Conservation (phyloP, 2,797 vertebrate genomes). For the Etheostoma nigrum region DNA sequence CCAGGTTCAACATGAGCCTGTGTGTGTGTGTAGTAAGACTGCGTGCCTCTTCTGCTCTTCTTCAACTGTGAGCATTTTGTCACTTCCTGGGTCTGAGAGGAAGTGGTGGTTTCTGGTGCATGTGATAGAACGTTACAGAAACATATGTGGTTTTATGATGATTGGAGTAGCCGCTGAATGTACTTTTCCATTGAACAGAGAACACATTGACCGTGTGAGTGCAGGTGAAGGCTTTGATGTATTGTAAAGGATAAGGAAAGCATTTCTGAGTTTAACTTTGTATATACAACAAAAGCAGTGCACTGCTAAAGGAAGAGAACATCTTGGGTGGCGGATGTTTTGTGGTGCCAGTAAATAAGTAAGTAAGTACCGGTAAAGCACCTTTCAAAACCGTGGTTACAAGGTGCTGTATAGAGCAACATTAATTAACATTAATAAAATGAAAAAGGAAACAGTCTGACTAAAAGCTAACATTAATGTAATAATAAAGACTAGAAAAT, state of each 20-base stretch:
- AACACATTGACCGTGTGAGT: neutral
- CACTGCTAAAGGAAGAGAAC: neutral
- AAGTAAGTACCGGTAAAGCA: too few relatives aligned
- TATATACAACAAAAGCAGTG: neutral
- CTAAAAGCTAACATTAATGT: too few relatives aligned
- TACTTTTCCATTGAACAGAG: neutral
- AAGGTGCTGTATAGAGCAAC: too few relatives aligned
- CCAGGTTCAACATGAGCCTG: neutral
- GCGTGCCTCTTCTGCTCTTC: slow-evolving; percentile 2
- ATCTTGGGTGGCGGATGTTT: neutral
- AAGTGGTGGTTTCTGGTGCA: slow-evolving; percentile 62
- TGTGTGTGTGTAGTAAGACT: neutral
- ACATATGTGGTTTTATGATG: slow-evolving; percentile 8
- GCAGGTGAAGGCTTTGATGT: neutral
- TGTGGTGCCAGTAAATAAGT: neutral
- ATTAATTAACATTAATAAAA: too few relatives aligned
- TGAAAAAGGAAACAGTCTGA: too few relatives aligned
- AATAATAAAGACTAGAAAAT: too few relatives aligned
- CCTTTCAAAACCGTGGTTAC: too few relatives aligned
- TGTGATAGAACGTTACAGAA: slow-evolving; percentile 21
- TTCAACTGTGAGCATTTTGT: slow-evolving; percentile 47
- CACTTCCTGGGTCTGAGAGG: slow-evolving; percentile 70
- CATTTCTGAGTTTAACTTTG: slow-evolving; percentile 3
- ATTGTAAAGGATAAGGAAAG: neutral
- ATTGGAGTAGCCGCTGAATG: neutral